Base-by-base conservation (phyloP, 2,113 vertebrate genomes). In the Colinus virginianus region DNA sequence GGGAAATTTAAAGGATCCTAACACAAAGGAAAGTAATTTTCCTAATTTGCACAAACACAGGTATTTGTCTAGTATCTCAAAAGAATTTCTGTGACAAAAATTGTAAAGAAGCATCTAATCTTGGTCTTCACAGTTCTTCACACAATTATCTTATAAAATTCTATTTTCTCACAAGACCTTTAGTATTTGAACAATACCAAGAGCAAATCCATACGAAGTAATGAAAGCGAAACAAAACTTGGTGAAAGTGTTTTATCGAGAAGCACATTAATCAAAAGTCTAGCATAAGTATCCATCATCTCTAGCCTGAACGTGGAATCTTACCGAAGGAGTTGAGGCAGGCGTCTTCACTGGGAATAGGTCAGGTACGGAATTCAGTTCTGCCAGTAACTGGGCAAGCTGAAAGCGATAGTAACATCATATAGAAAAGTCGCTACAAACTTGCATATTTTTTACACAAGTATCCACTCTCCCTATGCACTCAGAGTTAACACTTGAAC, bases 301-400 rank as follows among this genome's bases (percentile, higher is more conserved):
- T 61, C 40, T 48, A 69, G 17, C 10, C 40, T 12, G 61, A 13
- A 53, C 10, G 38, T 0, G 1, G 51, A 34, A 28, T 97, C 98
- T 98, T 97, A 99, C 99, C n/a, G 94, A 94, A 87, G 95, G 96
- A 80, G 97, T 88, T 0, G 94, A 92, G 84, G 62, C 30, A 13
- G 98, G 97, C 0, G 97, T 98, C 81, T 98, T 97, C 30, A 98
- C 96, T 2, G 97, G 97, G 72, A 98, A 98, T 56, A 99, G 91
- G 61, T 98, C 98, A 1, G 98, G 98, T 96, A 99, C 96, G 3
- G 98, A 98, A 88, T 97, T 98, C 96, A 99, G 90, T 95, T 99
- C 99, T 61, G 99, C 98, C 97, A 99, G 96, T 72, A 99, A 96
- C 94, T 99, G 99, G 32, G 99, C 98, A 72, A 99, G 98, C 99